Base-by-base conservation (phyloP, 2,113 vertebrate species). In the Philantomba maxwellii region DNA sequence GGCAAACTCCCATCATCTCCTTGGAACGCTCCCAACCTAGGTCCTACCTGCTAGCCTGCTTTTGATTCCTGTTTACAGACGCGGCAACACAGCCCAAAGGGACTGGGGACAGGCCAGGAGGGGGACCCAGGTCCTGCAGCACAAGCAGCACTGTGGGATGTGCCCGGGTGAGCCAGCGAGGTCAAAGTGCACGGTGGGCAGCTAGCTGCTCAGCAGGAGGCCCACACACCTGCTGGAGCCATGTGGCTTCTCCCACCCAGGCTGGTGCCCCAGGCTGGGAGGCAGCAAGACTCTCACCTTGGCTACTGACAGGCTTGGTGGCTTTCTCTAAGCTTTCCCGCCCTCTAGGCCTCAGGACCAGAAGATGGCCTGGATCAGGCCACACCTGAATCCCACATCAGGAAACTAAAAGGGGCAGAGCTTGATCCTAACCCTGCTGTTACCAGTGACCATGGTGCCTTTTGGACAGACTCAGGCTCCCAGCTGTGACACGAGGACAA, bases 141-240 rank as follows among this genome's bases (percentile, higher is more conserved):
- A 25, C 3, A 14, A 49, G n/a, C 21, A n/a, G 15, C 14, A 53
- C 12, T 16, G 0, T 7, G 43, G 53, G 62, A 70, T 17, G 49
- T 28, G 45, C 25, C 15, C 0, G 0, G 47, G 81, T 2, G 55
- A 11, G 0, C 13, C 8, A 4, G 66, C 0, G 1, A 87, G 73
- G 73, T 58, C 33, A 39, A 8, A 2, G 39, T 39, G 10, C 57
- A 30, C 1, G 2, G 39, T 7, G 51, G 73, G 77, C 4, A 51
- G 53, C 43, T 23, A 5, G 45, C 15, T 49, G 43, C 21, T 58
- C 55, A 5, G 3, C 10, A 12, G 62, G 64, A 62, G 43, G 28
- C 23, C 45, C 25, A 17, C 23, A 30, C 7, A 2, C 1, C 64
- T 43, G 36, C 36, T 2, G 7, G 39, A 55, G 30, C 45, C 16